phyloP scores from a whole-genome alignment of 2,113 vertebrate species.

The Montifringilla adamsi region DNA sequence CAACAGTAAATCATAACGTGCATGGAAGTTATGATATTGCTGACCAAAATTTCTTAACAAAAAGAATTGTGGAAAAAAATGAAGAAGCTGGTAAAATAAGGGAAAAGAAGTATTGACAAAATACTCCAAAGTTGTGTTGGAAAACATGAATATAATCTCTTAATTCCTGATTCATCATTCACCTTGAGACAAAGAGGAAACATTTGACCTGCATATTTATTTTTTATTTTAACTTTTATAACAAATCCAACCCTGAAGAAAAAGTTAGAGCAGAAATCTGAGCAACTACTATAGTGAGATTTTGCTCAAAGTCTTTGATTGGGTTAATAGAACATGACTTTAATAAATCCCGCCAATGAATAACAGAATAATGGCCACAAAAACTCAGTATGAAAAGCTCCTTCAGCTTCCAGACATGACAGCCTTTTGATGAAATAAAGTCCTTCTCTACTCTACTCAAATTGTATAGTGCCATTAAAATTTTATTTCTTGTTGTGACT shows the following conservation, averaged over 20 bases:
- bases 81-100: not conserved
- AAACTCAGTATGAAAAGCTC: not conserved
- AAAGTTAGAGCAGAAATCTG: not conserved
- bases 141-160: not conserved
- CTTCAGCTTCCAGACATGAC: not conserved
- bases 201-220: not conserved
- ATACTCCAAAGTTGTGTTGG: not conserved
- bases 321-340: not conserved
- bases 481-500: not conserved
- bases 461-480: conserved; percentile 1
- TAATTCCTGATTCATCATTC: not conserved
- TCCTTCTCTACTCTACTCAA: not conserved
- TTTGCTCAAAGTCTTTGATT: not conserved
- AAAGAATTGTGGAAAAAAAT: not conserved
- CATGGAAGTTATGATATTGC: not conserved
- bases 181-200: not conserved
- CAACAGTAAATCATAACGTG: not conserved
- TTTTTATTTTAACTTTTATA: not conserved
- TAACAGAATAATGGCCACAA: not conserved
- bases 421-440: not conserved
- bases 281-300: not conserved
- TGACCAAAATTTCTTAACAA: not conserved
- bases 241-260: not conserved
- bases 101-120: not conserved
- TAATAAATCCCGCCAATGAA: not conserved